Evolutionary conservation across 2,888 invertebrate species (phyloP), one percentile per base, ranked within the genome.

Genomic region (Drosophila fungiperda): DNA sequence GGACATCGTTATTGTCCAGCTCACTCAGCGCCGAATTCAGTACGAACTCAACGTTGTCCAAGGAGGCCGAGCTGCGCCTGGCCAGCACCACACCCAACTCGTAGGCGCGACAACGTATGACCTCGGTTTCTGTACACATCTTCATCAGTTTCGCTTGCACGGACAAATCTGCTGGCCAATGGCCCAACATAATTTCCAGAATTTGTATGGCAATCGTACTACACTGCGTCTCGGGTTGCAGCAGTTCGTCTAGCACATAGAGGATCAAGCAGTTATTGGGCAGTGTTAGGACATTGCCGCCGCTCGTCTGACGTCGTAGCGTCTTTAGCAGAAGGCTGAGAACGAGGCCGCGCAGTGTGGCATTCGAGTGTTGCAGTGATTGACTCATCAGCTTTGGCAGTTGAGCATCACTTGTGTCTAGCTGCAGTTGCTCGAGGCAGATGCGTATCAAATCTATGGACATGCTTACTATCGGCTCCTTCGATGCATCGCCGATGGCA

Each of bases 1-100:
- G 93, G 48, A 97, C 93, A 93, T 98, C 98, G 73, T 95, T 94
- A 52, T 94, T 94, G 57, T 95, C 93, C 26, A 97, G 91, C 90
- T 97, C 96, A 35, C 94, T 92, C 23, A 97, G 91, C 83, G 98
- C 95, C 71, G 94, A 94, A 20, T 95, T 94, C 48, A 98, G 92
- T 58, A 97, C 94, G 20, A 94, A 94, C 38, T 94, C 94, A 17
- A 96, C 94, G 38, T 94, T 92, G 52, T 94, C 93, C 52, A 97
- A 94, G 50, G 95, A 93, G 2, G 94, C 94, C 60, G 94, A 93
- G 1, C 96, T 96, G 53, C 93, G 93, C 73, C 94, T 94, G 17
- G 96, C 95, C 74, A 97, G 94, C 60, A 95, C 94, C 0, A 96
- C 94, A 20, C 95, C 94, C 40, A 96, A 93, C 94, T 93, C 93